Evolutionary conservation across 2,888 invertebrate species (phyloP).

Genomic region (Lottia scabra): DNA sequence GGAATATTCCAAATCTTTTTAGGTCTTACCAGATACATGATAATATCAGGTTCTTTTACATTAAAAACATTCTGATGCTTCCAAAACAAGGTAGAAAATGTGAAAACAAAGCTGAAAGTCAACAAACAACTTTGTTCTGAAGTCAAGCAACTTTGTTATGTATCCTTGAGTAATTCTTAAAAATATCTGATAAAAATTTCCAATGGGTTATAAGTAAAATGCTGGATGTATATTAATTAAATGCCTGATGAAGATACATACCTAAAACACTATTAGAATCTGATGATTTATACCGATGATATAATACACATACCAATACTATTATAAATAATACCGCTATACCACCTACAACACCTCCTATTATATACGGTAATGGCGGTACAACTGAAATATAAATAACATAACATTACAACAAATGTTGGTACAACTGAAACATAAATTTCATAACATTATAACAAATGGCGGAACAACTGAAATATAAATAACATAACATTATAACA

Average conservation of each 20-base stretch:
- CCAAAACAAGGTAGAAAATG: too few relatives aligned
- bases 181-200: too few relatives aligned
- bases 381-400: constrained; percentile 44
- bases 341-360: constrained; percentile 88
- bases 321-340: constrained; percentile 87
- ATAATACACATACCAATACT: constrained; percentile 52
- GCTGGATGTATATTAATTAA: too few relatives aligned
- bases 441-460: constrained; percentile 72
- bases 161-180: too few relatives aligned
- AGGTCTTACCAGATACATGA: too few relatives aligned
- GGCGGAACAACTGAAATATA: constrained; percentile 87
- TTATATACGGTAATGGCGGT: constrained; percentile 81
- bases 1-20: too few relatives aligned
- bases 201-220: too few relatives aligned
- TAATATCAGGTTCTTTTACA: too few relatives aligned
- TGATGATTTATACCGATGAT: constrained; percentile 49
- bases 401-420: constrained; percentile 74
- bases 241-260: constrained; percentile 2
- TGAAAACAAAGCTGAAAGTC: too few relatives aligned
- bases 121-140: too few relatives aligned
- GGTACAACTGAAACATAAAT: neutral
- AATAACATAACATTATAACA: constrained; percentile 72
- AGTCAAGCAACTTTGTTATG: too few relatives aligned
- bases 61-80: too few relatives aligned
- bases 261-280: constrained; percentile 50